Evolutionary conservation across 2,888 invertebrate genomes (phyloP).

Genomic region (Coenonympha glycerion): DNA sequence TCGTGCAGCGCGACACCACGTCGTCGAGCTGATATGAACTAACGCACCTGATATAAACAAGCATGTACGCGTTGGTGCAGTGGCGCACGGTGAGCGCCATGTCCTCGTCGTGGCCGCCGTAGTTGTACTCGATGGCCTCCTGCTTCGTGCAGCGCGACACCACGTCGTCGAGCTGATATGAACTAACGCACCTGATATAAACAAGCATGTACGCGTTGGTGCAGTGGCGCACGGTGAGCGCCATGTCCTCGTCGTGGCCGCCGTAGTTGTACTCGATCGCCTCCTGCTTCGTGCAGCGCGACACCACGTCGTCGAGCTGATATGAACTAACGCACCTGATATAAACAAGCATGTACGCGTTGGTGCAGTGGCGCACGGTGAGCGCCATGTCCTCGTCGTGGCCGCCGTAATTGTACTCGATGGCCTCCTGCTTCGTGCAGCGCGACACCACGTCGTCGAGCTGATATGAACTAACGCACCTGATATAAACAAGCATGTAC

Average conservation of each 20-base stretch:
- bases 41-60: slow-evolving; percentile 97
- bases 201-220: slow-evolving; percentile 99
- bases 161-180: slow-evolving; percentile 98
- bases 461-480: no score
- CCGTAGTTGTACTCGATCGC: slow-evolving; percentile 99
- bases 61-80: slow-evolving; percentile 99
- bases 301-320: slow-evolving; percentile 99
- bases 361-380: slow-evolving; percentile 96
- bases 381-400: slow-evolving; percentile 93
- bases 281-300: slow-evolving; percentile 94
- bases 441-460: slow-evolving; percentile 98
- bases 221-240: slow-evolving; percentile 93
- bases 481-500: slow-evolving; percentile 99
- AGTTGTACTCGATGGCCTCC: slow-evolving; percentile 98
- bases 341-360: slow-evolving; percentile 99
- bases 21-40: no score
- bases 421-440: slow-evolving; percentile 96
- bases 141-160: slow-evolving; percentile 96
- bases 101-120: slow-evolving; percentile 96
- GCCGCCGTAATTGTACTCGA: slow-evolving; percentile 98
- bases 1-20: slow-evolving; percentile 96
- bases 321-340: no score
- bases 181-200: slow-evolving; percentile 92
- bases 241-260: slow-evolving; percentile 94
- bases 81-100: slow-evolving; percentile 93